Evolutionary conservation across 1,140 invertebrate genomes (phyloP).

Genomic region (Cheumatopsyche charites): DNA sequence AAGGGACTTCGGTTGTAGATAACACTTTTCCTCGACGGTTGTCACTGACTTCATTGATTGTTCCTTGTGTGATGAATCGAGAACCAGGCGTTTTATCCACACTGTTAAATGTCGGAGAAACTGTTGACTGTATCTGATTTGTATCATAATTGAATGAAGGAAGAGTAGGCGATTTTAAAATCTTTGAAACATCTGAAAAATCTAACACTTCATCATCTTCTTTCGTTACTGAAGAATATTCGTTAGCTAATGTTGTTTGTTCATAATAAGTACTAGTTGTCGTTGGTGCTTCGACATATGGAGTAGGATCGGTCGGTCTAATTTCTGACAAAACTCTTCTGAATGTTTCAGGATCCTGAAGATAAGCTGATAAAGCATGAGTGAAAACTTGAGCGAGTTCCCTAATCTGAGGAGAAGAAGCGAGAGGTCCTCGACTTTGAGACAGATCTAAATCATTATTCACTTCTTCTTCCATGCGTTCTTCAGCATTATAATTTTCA

Average conservation of each 20-base stretch:
- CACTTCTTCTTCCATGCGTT: conserved; percentile 53
- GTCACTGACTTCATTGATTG: conserved; percentile 22
- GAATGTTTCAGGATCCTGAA: conserved; percentile 80
- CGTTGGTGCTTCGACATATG: conserved; percentile 55
- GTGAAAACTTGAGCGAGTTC: conserved; percentile 83
- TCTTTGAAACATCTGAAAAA: conserved; percentile 69
- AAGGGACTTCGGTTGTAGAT: conserved; percentile 50
- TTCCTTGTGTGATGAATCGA: conserved; percentile 41
- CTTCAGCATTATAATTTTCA: conserved; percentile 51
- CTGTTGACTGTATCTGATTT: conserved; percentile 48
- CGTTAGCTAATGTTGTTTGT: conserved; percentile 52
- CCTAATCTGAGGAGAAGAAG: conserved; percentile 69
- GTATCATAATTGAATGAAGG: conserved; percentile 43
- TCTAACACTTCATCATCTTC: conserved; percentile 77
- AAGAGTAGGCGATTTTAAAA: conserved; percentile 34
- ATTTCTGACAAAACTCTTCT: conserved; percentile 75
- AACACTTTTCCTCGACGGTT: conserved; percentile 40
- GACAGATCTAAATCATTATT: conserved; percentile 66
- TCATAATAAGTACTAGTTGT: conserved; percentile 48
- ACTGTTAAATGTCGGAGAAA: conserved; percentile 49
- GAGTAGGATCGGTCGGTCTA: conserved; percentile 75
- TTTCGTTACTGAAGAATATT: conserved; percentile 62
- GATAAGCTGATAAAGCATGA: conserved; percentile 77
- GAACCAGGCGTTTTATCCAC: conserved; percentile 50
- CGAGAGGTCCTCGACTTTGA: conserved; percentile 66